Evolutionary conservation across 2,113 vertebrate genomes (phyloP).

Genomic region (Petrocephalus microphthalmus): DNA sequence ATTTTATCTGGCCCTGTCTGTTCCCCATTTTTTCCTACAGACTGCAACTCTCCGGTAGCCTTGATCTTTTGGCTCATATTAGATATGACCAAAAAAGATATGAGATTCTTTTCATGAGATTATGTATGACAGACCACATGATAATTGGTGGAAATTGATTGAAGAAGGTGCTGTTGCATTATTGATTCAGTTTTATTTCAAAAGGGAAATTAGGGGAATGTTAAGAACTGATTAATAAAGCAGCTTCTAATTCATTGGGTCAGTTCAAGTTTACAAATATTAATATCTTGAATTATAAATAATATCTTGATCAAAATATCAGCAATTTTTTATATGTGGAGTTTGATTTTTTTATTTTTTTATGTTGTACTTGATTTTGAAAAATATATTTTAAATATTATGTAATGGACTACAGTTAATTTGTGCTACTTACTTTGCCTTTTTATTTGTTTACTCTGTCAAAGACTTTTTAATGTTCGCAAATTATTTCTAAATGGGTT

Average conservation of each 20-base stretch:
- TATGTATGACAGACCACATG: background rate
- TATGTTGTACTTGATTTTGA: background rate
- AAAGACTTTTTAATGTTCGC: background rate
- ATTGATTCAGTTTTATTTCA: background rate
- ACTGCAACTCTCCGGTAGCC: background rate
- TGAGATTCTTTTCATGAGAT: background rate
- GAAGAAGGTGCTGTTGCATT: background rate
- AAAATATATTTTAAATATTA: background rate
- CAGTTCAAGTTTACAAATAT: background rate
- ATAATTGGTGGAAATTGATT: background rate
- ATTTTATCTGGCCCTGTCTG: background rate
- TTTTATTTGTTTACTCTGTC: background rate
- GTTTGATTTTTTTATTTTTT: background rate
- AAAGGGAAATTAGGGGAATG: background rate
- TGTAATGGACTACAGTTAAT: background rate
- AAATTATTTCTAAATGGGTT: background rate
- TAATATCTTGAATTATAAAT: background rate
- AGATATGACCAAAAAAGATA: background rate
- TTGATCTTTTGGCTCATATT: background rate
- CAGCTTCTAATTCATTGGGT: background rate
- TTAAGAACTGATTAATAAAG: background rate
- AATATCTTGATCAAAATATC: background rate
- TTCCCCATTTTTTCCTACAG: background rate
- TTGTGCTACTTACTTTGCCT: background rate
- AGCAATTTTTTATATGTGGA: background rate